These are phyloP conservation scores for Eupsilia transversa DNA, from an alignment of 2,888 invertebrate species.

Conservation along the genomic window DNA sequence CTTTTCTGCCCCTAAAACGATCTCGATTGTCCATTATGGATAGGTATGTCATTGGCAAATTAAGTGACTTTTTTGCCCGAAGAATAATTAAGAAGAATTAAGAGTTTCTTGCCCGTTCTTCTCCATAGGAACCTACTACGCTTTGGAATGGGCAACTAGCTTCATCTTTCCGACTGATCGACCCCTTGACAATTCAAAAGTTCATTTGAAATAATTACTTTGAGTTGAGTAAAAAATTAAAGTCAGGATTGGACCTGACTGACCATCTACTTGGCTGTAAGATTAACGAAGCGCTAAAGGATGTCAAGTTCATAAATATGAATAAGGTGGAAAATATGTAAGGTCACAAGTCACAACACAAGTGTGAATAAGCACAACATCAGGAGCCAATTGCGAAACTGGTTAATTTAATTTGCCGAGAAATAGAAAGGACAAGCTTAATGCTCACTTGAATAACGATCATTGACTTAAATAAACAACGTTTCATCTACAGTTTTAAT, in stretches of 20 bases:
- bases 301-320: conserved; percentile 36
- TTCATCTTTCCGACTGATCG: too few species aligned
- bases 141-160: too few species aligned
- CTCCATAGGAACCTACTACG: too few species aligned
- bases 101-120: too few species aligned
- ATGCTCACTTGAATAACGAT: not conserved
- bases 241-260: conserved; percentile 3
- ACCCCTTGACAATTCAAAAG: too few species aligned
- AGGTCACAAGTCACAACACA: conserved; percentile 15
- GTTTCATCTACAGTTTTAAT: not conserved
- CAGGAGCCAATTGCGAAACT: not conserved
- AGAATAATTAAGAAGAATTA: too few species aligned
- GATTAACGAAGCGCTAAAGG: conserved; percentile 7
- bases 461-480: not conserved
- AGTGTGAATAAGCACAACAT: conserved; percentile 22
- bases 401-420: conserved; percentile 11
- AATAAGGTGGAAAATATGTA: conserved; percentile 16
- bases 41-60: not conserved
- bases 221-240: not conserved
- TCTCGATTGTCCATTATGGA: not conserved
- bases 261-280: conserved; percentile 9
- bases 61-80: too few species aligned
- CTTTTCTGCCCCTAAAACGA: not conserved
- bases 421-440: not conserved
- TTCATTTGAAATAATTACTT: too few species aligned